Percentiles rank a stretch among this genome's conserved stretches.
phyloP scores from a whole-genome alignment of 1,140 invertebrate genomes.

The Ceratitis capitata region DNA sequence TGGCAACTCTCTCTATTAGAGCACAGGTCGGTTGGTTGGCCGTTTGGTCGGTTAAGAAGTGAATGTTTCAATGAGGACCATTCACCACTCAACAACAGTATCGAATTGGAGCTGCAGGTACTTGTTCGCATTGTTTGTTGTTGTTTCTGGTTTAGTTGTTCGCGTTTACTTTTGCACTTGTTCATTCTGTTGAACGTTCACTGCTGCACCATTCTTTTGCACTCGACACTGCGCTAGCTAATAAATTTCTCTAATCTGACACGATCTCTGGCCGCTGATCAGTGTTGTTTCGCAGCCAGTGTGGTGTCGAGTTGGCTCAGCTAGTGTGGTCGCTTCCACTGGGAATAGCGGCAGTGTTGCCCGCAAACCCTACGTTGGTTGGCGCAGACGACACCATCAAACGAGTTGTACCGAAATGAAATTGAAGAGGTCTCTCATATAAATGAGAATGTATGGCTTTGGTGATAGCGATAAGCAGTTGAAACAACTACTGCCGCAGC shows the following conservation, averaged over 20 bases:
- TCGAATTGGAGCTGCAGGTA: conserved; percentile 14
- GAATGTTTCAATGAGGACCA: conserved; percentile 17
- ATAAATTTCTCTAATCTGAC: conserved; percentile 43
- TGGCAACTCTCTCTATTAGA: neutral
- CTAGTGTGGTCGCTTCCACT: neutral
- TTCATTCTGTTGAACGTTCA: conserved; percentile 7
- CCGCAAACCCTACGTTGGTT: neutral
- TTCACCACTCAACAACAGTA: conserved; percentile 20
- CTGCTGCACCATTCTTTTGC: neutral
- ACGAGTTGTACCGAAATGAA: neutral
- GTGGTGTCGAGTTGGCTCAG: neutral
- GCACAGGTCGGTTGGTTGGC: neutral
- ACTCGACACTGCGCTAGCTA: conserved; percentile 17
- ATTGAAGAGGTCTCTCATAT: conserved; percentile 12
- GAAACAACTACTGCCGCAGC: neutral
- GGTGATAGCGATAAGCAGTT: conserved; percentile 30
- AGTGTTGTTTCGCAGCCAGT: neutral
- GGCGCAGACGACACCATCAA: neutral
- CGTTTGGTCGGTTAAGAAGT: conserved; percentile 6
- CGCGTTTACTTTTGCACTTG: too few species aligned
- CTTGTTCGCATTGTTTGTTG: neutral
- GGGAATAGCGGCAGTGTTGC: neutral
- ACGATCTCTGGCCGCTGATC: conserved; percentile 39
- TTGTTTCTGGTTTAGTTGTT: too few species aligned
- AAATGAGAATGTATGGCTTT: conserved; percentile 34